Conservation (phyloP, 2,888 invertebrate species). For the Oeneis ivallda region DNA sequence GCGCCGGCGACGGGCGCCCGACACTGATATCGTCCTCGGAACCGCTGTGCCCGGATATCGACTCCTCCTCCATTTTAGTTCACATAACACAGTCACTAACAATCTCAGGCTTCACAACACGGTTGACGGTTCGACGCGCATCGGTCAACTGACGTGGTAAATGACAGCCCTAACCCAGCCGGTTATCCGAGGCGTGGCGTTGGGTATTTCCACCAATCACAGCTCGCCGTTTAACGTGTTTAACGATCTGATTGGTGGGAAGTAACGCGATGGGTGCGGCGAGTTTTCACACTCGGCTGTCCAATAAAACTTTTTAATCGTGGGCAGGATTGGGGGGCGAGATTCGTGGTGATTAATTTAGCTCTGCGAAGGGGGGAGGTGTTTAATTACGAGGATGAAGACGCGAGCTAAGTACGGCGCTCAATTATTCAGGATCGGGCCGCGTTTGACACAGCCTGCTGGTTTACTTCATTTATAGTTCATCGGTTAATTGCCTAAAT, state of each 20-base stretch:
- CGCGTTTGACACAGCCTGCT: constrained; percentile 77
- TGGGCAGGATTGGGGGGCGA: constrained; percentile 75
- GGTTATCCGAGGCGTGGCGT: constrained; percentile 59
- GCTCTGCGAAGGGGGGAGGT: constrained; percentile 54
- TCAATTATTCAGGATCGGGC: constrained; percentile 78
- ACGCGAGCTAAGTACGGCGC: constrained; percentile 76
- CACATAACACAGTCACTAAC: constrained; percentile 76
- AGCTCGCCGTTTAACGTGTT: constrained; percentile 45
- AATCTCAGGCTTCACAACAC: constrained; percentile 63
- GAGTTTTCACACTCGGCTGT: constrained; percentile 69
- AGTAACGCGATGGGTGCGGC: constrained; percentile 56
- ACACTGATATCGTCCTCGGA: constrained; percentile 90
- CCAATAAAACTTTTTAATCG: constrained; percentile 82
- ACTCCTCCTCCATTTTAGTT: constrained; percentile 76
- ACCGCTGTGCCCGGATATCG: constrained; percentile 77
- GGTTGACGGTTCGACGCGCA: constrained; percentile 78
- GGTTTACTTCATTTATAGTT: constrained; percentile 75
- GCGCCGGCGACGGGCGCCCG: constrained; percentile 85
- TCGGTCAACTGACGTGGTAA: constrained; percentile 78
- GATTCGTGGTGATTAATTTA: constrained; percentile 81
- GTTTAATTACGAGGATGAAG: constrained; percentile 79
- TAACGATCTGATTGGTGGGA: constrained; percentile 56
- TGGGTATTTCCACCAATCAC: constrained; percentile 56
- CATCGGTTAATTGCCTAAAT: constrained; percentile 61
- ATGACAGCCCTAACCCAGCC: constrained; percentile 74